A percentile compares a stretch with the other conserved stretches of the same genome.
Conservation (phyloP, 23 tunicate genomes). For the Trididemnum miniatum region DNA sequence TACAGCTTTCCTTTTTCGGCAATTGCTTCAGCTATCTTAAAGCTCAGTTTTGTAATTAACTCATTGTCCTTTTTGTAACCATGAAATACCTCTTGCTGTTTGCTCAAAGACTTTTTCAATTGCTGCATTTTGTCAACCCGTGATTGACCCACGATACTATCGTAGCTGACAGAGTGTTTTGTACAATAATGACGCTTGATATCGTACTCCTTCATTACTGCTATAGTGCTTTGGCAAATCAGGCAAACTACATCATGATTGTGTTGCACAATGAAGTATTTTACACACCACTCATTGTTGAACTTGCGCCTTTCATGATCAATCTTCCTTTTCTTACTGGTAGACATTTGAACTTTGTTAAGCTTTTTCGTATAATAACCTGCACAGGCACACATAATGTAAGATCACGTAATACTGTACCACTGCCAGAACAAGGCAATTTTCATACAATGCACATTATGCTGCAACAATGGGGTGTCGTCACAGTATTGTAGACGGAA, state of each 20-base stretch:
- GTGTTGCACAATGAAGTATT: conserved; percentile 20
- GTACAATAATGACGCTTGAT: conserved; percentile 14
- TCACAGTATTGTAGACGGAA: no score
- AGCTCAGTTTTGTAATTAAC: no score
- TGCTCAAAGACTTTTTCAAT: neutral
- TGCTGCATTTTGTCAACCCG: conserved; percentile 9
- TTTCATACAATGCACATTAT: no score
- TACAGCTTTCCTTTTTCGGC: no score
- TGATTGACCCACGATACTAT: neutral
- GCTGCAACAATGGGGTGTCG: no score
- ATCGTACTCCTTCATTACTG: neutral
- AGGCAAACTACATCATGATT: conserved; percentile 29
- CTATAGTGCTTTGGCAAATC: conserved; percentile 24
- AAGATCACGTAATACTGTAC: no score
- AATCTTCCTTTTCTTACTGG: conserved; percentile 39
- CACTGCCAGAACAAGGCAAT: no score
- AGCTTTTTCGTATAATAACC: conserved; percentile 18
- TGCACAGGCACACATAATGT: neutral
- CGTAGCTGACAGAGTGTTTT: neutral
- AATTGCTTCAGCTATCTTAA: no score
- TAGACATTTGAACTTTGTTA: conserved; percentile 13
- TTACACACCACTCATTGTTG: conserved; percentile 32
- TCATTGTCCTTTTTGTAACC: no score
- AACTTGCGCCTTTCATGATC: conserved; percentile 35
- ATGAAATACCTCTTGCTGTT: conserved; percentile 10